These are phyloP conservation scores for Ageneiosus marmoratus DNA, from an alignment of 2,113 vertebrate genomes.

Conservation along the genomic window DNA sequence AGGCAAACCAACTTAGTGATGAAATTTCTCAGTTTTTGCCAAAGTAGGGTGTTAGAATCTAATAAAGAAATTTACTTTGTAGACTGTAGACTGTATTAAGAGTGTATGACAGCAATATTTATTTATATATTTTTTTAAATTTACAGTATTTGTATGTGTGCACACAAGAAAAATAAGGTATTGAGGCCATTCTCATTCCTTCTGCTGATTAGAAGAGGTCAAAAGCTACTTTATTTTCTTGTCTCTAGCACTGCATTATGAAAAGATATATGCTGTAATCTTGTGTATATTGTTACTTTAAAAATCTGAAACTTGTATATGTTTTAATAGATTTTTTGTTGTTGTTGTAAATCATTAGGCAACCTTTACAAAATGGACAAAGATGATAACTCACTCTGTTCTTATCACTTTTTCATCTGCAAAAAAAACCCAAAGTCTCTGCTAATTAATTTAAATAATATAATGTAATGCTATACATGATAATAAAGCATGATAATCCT, in stretches of 20 bases:
- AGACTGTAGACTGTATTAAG: not conserved
- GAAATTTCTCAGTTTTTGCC: not conserved
- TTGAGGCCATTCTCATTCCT: not conserved
- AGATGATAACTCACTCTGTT: too few relatives aligned
- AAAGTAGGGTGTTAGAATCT: not conserved
- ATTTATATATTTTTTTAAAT: not conserved
- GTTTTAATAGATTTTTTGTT: too few relatives aligned
- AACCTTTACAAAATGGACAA: too few relatives aligned
- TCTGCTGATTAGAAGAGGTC: not conserved
- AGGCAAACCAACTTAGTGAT: not conserved
- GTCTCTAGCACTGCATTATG: not conserved
- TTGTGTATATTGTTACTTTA: too few relatives aligned
- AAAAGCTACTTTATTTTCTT: not conserved
- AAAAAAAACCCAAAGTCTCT: too few relatives aligned
- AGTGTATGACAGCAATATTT: not conserved
- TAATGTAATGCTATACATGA: too few relatives aligned
- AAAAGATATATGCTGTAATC: not conserved
- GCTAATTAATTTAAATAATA: too few relatives aligned
- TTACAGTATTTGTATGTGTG: not conserved
- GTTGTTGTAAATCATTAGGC: too few relatives aligned
- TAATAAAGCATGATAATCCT: constrained; percentile 31
- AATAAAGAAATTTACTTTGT: not conserved
- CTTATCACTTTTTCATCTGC: too few relatives aligned
- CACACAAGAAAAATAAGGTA: not conserved
- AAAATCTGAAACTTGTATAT: too few relatives aligned